A percentile compares a stretch with the other conserved stretches of the same genome.
phyloP scores from a whole-genome alignment of 2,888 invertebrate species.

The Tromatobia lineatoria region DNA sequence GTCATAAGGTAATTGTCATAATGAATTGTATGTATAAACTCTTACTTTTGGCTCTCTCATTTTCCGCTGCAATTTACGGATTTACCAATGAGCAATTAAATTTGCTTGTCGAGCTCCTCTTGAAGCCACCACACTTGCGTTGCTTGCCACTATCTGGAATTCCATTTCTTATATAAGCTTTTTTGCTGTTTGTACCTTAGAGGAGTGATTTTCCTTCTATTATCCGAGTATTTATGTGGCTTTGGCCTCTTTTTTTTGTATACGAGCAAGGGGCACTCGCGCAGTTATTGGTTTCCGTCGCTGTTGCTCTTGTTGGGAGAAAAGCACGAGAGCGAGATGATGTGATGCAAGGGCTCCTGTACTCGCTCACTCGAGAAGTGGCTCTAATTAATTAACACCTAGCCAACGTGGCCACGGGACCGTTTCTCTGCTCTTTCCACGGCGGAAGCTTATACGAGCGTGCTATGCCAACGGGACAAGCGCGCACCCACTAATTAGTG shows the following conservation, averaged over 20 bases:
- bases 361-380: conserved; percentile 74
- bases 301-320: conserved; percentile 27
- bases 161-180: conserved; percentile 15
- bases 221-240: conserved; percentile 8
- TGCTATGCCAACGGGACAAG: conserved; percentile 43
- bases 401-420: conserved; percentile 73
- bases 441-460: conserved; percentile 9
- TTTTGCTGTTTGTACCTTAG: background rate
- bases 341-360: conserved; percentile 55
- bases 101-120: conserved; percentile 40
- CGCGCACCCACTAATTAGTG: conserved; percentile 83
- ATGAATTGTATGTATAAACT: too few species aligned
- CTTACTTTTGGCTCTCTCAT: background rate
- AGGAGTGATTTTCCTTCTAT: conserved; percentile 15
- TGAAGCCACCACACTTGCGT: conserved; percentile 1
- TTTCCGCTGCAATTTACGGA: conserved; percentile 80
- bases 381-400: conserved; percentile 85
- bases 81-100: conserved; percentile 83
- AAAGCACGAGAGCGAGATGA: conserved; percentile 7
- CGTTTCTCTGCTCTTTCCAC: conserved; percentile 36
- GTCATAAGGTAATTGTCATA: too few species aligned
- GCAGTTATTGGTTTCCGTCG: conserved; percentile 37
- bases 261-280: conserved; percentile 10
- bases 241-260: conserved; percentile 18
- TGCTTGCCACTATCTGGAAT: conserved; percentile 1